Conservation (phyloP, 2,113 vertebrate species). For the Nettapus auritus region DNA sequence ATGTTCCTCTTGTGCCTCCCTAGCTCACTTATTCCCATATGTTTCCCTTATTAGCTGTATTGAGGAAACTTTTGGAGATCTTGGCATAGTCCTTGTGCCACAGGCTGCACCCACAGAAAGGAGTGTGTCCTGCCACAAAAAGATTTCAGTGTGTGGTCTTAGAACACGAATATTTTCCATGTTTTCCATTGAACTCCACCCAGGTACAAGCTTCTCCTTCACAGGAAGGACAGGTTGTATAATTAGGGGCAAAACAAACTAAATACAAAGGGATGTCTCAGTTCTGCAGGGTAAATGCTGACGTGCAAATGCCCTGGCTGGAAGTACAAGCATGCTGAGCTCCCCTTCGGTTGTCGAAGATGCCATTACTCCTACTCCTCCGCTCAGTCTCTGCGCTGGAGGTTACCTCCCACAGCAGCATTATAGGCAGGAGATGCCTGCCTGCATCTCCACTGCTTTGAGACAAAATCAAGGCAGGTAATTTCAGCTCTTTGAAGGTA, state of each 20-base stretch:
- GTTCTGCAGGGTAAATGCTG: neutral
- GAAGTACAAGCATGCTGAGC: neutral
- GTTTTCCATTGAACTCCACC: neutral
- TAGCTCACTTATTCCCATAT: too few species aligned
- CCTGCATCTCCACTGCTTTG: neutral
- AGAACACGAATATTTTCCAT: neutral
- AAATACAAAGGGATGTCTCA: neutral
- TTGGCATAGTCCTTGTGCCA: neutral
- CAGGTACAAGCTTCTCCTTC: neutral
- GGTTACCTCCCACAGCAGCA: constrained; percentile 5
- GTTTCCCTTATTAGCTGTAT: neutral
- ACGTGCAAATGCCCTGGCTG: neutral
- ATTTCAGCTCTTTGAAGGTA: constrained; percentile 34
- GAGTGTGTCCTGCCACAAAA: neutral
- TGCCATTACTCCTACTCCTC: neutral
- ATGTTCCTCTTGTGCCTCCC: neutral
- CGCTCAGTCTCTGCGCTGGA: neutral
- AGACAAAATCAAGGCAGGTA: neutral
- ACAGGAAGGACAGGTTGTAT: neutral
- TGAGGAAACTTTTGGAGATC: neutral
- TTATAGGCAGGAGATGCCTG: neutral
- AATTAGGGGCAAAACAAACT: neutral
- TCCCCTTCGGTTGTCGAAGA: neutral
- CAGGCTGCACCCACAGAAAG: neutral
- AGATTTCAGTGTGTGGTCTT: neutral